Evolutionary conservation across 2,888 invertebrate species (phyloP), one percentile per base, ranked within the genome.

Genomic region (Gnatocerus cornutus): DNA sequence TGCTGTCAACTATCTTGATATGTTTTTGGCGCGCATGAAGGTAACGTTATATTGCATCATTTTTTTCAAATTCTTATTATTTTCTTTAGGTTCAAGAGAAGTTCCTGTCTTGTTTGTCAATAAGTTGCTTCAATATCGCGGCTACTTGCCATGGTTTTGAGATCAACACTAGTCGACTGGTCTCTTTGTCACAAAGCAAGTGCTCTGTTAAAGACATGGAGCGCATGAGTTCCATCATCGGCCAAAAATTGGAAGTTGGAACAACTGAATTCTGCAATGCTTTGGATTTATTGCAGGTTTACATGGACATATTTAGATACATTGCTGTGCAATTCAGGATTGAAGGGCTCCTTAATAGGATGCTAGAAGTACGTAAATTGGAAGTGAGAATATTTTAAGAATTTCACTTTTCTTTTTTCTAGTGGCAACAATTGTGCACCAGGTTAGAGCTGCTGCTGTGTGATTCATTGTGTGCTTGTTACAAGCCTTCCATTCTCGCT

Each of bases 51-150:
- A 33, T n/a, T 33, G 9, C n/a, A 33, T 33, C 33, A 33, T 9
- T 6, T 33, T 29, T 45, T 12, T 13, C 21, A 72, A 68, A 64
- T 71, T 75, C 77, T 50, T 30, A 16, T 48, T 53, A 14, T 12
- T 53, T 7, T 29, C 16, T 76, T 61, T 74, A 87, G 87, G 90
- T 90, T 2, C 89, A 89, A 70, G 92, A 93, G 58, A 95, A 93
- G 83, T 95, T 95, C 86, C 90, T 96, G 86, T 93, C 93, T 4
- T 96, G 96, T 86, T 92, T 96, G 83, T 93, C 94, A 10, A 91
- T 96, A 33, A 92, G 95, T 71, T 93, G 95, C 77, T 92, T 96
- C 86, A 92, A 94, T 86, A 89, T 96, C 79, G 95, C 96, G 68
- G 91, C 93, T 77, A 88, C 89, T 81, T 89, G 91, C 67, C 86